These are phyloP conservation scores for Drosophila asahinai DNA, from an alignment of 1,140 invertebrate genomes.

Conservation along the genomic window DNA sequence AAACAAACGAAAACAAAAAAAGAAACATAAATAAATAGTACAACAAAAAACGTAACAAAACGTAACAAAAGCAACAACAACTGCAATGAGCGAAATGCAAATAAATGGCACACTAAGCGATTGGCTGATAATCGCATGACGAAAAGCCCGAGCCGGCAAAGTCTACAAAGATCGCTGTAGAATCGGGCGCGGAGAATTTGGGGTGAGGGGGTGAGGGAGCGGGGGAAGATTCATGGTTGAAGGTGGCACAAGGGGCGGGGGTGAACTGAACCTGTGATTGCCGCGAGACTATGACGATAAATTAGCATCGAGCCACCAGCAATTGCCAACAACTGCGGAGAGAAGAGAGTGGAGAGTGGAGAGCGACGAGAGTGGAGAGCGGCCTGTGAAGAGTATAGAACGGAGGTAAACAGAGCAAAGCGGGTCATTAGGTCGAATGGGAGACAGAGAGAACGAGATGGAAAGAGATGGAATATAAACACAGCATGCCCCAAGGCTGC, in stretches of 20 bases:
- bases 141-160: conserved; percentile 54
- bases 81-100: conserved; percentile 65
- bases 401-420: conserved; percentile 51
- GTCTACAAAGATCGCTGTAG: conserved; percentile 43
- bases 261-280: conserved; percentile 68
- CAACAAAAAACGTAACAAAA: conserved; percentile 25
- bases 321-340: conserved; percentile 16
- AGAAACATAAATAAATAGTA: conserved; percentile 21
- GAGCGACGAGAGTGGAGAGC: not conserved
- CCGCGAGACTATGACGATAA: conserved; percentile 68
- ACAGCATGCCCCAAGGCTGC: conserved; percentile 42
- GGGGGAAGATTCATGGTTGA: conserved; percentile 2
- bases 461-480: conserved; percentile 5
- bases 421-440: conserved; percentile 69
- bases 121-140: conserved; percentile 82
- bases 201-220: not conserved
- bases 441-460: not conserved
- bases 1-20: conserved; percentile 24
- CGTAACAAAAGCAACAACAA: conserved; percentile 40
- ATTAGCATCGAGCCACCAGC: conserved; percentile 66
- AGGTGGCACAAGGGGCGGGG: not conserved
- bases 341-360: not conserved
- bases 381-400: not conserved
- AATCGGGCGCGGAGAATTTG: not conserved
- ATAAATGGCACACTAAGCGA: conserved; percentile 81